These are phyloP conservation scores for Bovichtus diacanthus DNA, from an alignment of 2,797 vertebrate genomes.

Conservation along the genomic window DNA sequence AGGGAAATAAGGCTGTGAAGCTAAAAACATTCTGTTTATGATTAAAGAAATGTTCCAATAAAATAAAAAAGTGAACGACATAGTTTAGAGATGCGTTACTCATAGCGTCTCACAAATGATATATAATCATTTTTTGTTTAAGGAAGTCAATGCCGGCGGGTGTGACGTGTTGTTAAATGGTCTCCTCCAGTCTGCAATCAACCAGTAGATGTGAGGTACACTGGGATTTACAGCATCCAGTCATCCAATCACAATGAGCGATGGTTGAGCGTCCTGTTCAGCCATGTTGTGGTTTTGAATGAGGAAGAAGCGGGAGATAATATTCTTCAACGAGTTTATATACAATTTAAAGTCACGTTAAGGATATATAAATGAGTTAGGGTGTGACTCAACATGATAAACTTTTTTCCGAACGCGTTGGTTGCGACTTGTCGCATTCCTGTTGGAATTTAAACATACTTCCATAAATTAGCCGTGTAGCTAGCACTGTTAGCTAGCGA, in stretches of 20 bases:
- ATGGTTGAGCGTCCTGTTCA: conserved; percentile 67
- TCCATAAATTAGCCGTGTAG: conserved; percentile 74
- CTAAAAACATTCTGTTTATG: no score
- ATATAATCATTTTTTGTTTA: no score
- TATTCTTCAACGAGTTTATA: conserved; percentile 83
- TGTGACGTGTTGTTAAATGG: conserved; percentile 59
- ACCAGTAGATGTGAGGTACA: conserved; percentile 63
- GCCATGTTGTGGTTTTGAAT: conserved; percentile 93
- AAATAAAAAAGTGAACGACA: no score
- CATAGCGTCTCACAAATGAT: no score
- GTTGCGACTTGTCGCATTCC: conserved; percentile 59
- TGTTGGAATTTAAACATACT: conserved; percentile 73
- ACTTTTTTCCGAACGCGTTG: conserved; percentile 45
- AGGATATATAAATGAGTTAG: conserved; percentile 37
- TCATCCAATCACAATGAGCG: conserved; percentile 75
- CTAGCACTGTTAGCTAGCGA: conserved; percentile 77
- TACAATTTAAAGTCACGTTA: conserved; percentile 62
- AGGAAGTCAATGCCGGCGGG: not conserved
- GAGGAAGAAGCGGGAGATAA: conserved; percentile 91
- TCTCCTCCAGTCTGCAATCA: conserved; percentile 5
- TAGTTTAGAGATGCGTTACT: no score
- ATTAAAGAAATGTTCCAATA: no score
- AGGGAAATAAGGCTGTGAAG: no score
- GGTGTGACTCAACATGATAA: conserved; percentile 55
- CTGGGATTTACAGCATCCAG: conserved; percentile 30